Conservation (phyloP, 2,113 vertebrate genomes). For the Apaloderma vittatum region DNA sequence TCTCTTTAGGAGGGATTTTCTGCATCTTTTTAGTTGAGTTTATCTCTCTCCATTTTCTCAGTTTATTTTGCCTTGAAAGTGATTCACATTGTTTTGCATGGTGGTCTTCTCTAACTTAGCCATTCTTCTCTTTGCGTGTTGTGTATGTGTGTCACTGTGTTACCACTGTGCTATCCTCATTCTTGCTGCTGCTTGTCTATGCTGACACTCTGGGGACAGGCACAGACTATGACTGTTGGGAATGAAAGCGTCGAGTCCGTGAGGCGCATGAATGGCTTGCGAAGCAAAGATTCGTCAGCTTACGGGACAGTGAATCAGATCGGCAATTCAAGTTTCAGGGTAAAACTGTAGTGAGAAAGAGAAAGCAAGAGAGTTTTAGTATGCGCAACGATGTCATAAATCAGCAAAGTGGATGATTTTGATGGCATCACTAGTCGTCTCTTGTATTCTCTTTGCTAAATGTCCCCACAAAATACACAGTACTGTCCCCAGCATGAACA, state of each 20-base stretch:
- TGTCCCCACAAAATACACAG: not conserved
- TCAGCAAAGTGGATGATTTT: constrained; percentile 38
- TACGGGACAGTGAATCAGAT: constrained; percentile 77
- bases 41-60: not conserved
- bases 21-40: not conserved
- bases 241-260: constrained; percentile 70
- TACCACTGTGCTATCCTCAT: constrained; percentile 53
- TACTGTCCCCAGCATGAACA: constrained; percentile 54
- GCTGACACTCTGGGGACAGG: constrained; percentile 74
- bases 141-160: not conserved
- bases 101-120: constrained; percentile 41
- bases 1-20: not conserved
- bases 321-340: constrained; percentile 75
- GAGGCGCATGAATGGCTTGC: constrained; percentile 74
- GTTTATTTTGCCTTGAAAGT: constrained; percentile 41
- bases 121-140: constrained; percentile 72
- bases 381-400: constrained; percentile 25
- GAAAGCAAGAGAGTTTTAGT: constrained; percentile 31
- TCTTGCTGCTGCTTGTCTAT: constrained; percentile 70
- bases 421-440: constrained; percentile 40
- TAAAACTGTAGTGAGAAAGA: constrained; percentile 67
- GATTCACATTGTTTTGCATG: constrained; percentile 4
- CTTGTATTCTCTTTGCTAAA: constrained; percentile 53
- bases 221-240: constrained; percentile 69
- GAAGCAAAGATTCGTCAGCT: constrained; percentile 71